Conservation (phyloP, 1,140 invertebrate genomes). For the Anastrepha ludens region DNA sequence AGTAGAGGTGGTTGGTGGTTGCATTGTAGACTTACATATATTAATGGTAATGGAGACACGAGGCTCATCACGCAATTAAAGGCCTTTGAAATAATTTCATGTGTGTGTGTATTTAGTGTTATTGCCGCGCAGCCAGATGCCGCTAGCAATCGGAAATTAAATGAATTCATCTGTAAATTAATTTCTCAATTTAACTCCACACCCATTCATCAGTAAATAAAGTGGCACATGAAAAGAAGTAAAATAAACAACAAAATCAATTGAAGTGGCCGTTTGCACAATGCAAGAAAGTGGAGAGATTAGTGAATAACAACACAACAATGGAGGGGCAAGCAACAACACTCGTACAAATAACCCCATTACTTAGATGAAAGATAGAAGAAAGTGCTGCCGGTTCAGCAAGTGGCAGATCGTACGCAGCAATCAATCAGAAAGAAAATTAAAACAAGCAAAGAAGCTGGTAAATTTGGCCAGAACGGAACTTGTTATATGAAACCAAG, state of each 20-base stretch:
- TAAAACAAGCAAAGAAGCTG: no score
- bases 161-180: constrained; percentile 5
- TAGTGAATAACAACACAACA: not conserved
- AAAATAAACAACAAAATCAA: not conserved
- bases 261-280: no score
- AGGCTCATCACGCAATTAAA: not conserved
- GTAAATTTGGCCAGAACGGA: no score
- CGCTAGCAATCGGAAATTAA: not conserved
- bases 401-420: not conserved
- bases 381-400: not conserved
- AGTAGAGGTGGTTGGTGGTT: not conserved
- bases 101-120: not conserved
- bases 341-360: not conserved
- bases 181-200: not conserved
- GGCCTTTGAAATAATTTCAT: not conserved
- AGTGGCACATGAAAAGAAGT: not conserved
- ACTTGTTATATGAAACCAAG: no score
- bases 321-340: not conserved
- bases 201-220: not conserved
- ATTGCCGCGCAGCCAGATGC: not conserved
- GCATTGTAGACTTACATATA: not conserved
- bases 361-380: not conserved
- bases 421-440: not conserved
- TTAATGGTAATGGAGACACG: not conserved
- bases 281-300: not conserved